Evolutionary conservation across 2,113 vertebrate species (phyloP), one percentile per base, ranked within the genome.

Genomic region (Morone chrysops): DNA sequence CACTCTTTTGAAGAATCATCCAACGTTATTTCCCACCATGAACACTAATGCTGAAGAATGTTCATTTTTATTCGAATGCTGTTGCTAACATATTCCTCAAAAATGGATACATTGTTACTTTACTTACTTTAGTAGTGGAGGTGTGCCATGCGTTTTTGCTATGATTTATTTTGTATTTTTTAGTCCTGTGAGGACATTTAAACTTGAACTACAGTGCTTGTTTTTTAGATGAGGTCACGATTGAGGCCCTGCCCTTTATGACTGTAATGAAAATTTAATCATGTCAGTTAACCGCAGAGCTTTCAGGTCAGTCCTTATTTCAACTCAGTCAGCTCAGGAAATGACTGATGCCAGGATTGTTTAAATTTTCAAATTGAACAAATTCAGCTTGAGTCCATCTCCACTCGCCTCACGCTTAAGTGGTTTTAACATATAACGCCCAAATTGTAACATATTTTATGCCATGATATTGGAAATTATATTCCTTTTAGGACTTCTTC

Each of bases 241-340:
- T 68, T 63, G 78, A 89, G 83, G 86, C 60, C 22, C 17, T 41
- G 68, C 62, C 80, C 85, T 82, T 72, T 75, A 22, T 75, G 91
- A 91, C 83, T 92, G 84, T 89, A 88, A 76, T 83, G 61, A 85
- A 90, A 93, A 72, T 89, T 88, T 38, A 78, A 88, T 89, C 63
- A 89, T 90, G 86, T 90, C 81, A n/a, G 48, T 82, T 63, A 63
- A 78, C 73, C 5, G 7, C 72, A 56, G 66, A 75, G 73, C 68
- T 83, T 53, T 57, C 22, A 75, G 87, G 73, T 88, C 76, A 72
- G 57, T 51, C 50, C 78, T 65, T 56, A 70, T 87, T 75, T 86
- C 66, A 73, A 8, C 70, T 78, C 17, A 1, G 68, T 76, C 74
- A n/a, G 31, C 86, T 78, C 78, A 89, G 90, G 81, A 91, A 91